A percentile compares a stretch with the other conserved stretches of the same genome.
phyloP scores from a whole-genome alignment of 1,140 invertebrate species.

The Nephila pilipes region DNA sequence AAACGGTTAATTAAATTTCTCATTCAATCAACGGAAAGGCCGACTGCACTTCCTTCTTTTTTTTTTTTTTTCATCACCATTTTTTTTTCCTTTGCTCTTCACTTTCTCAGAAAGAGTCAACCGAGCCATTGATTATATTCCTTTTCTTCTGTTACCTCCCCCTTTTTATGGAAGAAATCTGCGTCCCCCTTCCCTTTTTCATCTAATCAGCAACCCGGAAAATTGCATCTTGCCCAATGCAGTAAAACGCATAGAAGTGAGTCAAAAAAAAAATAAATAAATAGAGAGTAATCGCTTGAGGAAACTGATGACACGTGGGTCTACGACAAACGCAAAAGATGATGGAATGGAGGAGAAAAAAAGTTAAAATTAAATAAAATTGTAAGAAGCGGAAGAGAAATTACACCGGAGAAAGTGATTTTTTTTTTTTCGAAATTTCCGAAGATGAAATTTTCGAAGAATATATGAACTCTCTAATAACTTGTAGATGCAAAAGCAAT shows the following conservation, averaged over 20 bases:
- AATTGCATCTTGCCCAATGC: not conserved
- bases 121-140: slow-evolving; percentile 12
- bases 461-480: not conserved
- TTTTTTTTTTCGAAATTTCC: not conserved
- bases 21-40: not conserved
- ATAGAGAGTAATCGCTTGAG: not conserved
- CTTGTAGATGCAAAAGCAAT: not conserved
- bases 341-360: not conserved
- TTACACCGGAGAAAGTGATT: not conserved
- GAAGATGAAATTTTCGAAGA: not conserved
- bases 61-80: not conserved
- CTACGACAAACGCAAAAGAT: not conserved
- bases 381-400: not conserved
- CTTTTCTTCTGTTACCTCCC: not conserved
- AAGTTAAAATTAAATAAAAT: not conserved
- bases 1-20: slow-evolving; percentile 47
- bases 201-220: not conserved
- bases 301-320: slow-evolving; percentile 12
- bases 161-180: not conserved
- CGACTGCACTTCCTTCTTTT: not conserved
- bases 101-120: not conserved
- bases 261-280: not conserved
- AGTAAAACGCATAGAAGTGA: not conserved
- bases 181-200: not conserved
- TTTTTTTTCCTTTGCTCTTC: not conserved